Evolutionary conservation across 2,888 invertebrate species (phyloP), one percentile per base, ranked within the genome.

Genomic region (Orgyia antiqua): DNA sequence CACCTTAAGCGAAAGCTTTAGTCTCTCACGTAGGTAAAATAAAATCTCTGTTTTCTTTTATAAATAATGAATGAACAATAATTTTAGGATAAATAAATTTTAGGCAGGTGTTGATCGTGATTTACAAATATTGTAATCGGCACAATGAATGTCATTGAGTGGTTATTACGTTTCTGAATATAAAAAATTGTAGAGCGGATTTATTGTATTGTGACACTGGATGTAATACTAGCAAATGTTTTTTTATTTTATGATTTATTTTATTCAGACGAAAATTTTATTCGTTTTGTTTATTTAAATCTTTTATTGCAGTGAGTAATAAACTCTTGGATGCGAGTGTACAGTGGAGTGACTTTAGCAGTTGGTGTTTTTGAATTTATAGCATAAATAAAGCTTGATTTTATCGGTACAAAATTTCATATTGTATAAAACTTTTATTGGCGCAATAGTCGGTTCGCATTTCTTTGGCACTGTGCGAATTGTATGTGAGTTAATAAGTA

Each of bases 1-100:
- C 49, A 53, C 45, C 20, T 30, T 35, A 37, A 43, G 43, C 43
- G 45, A 54, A 53, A 48, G 33, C 15, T 44, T 36, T 31, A 36
- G 38, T 31, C 18, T 42, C 23, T 38, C 13, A 1, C 31, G 20
- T 17, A 29, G 20, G 27, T 39, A 36, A 33, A 41, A 37, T 36
- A 33, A 37, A 41, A 44, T 44, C 32, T 30, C 10, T 9, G 23
- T 34, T 34, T 28, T 13, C 10, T 42, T 50, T 51, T 39, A 49
- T 38, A 32, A 17, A 23, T 17, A 10, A 17, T 5, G 12, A 48
- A 39, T 41, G 41, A 41, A 44, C 32, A 24, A 10, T 29, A 32
- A 24, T 33, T 45, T 51, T 39, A 9, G 4, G 15, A 28, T 26
- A 36, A 31, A 36, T 27, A 31, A 27, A 45, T 33, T 24, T 29